Percentiles rank a stretch among this genome's conserved stretches.
phyloP scores from a whole-genome alignment of 2,113 vertebrate species.

The Polypterus senegalus region DNA sequence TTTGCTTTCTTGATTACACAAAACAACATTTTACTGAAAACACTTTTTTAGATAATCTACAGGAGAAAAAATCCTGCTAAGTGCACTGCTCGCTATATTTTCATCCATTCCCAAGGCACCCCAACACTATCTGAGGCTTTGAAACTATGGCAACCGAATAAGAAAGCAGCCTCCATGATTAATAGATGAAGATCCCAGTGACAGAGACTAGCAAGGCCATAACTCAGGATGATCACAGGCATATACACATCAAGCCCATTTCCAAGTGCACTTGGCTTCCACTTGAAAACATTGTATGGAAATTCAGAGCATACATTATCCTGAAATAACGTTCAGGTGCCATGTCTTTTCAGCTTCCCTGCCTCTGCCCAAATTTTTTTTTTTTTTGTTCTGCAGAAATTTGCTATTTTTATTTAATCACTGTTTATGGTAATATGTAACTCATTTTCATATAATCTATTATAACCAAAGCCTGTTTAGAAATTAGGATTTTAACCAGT shows the following conservation, averaged over 20 bases:
- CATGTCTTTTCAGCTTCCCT: not conserved
- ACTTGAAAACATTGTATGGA: not conserved
- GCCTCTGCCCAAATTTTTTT: not conserved
- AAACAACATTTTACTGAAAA: slow-evolving; percentile 37
- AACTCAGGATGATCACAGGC: slow-evolving; percentile 30
- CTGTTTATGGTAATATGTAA: not conserved
- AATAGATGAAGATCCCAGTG: slow-evolving; percentile 93
- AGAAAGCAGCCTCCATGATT: slow-evolving; percentile 96
- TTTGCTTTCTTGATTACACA: slow-evolving; percentile 9
- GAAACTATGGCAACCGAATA: slow-evolving; percentile 99
- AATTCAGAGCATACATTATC: no score
- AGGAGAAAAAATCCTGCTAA: slow-evolving; percentile 49
- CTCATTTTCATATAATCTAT: not conserved
- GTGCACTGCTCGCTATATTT: slow-evolving; percentile 51
- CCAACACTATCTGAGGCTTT: slow-evolving; percentile 82
- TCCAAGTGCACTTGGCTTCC: slow-evolving; percentile 5
- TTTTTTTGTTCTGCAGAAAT: not conserved
- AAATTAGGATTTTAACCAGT: no score
- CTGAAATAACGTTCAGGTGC: no score
- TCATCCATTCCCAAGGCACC: slow-evolving; percentile 75
- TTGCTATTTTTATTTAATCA: not conserved
- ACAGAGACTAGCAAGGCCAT: slow-evolving; percentile 65
- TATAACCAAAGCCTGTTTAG: not conserved
- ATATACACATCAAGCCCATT: slow-evolving; percentile 9
- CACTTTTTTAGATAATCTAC: slow-evolving; percentile 32